phyloP scores from a whole-genome alignment of 2,888 invertebrate genomes.

The Rhamphomyia laevipes region DNA sequence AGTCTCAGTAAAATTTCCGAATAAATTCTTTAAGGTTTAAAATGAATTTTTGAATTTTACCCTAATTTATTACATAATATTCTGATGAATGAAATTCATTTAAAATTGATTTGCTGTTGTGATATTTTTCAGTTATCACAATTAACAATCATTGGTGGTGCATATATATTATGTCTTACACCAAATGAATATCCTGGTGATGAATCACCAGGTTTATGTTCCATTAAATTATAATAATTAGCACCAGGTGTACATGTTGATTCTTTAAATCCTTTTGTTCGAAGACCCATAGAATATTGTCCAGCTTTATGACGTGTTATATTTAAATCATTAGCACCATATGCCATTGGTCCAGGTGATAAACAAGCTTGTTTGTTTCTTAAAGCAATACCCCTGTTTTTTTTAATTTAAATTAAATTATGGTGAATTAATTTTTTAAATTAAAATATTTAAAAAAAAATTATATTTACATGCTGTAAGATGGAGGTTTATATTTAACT shows the following conservation, averaged over 20 bases:
- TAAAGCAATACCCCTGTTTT: constrained; percentile 25
- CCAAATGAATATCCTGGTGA: constrained; percentile 30
- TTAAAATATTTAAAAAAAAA: background rate
- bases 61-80: too few species aligned
- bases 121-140: constrained; percentile 26
- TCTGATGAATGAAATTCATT: too few species aligned
- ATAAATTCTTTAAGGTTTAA: too few species aligned
- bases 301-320: constrained; percentile 22
- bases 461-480: constrained; percentile 28
- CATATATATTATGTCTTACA: constrained; percentile 24
- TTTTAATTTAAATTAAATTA: background rate
- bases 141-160: constrained; percentile 32
- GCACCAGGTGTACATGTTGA: constrained; percentile 25
- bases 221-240: constrained; percentile 26
- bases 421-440: background rate
- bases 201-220: constrained; percentile 27
- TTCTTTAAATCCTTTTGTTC: constrained; percentile 7
- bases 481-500: constrained; percentile 23
- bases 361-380: constrained; percentile 9
- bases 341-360: constrained; percentile 34
- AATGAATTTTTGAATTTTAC: too few species aligned
- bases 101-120: too few species aligned
- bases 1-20: too few species aligned
- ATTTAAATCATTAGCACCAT: constrained; percentile 23
- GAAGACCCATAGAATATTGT: constrained; percentile 23